Evolutionary conservation across 2,888 invertebrate genomes (phyloP).

Genomic region (Orgyia antiqua): DNA sequence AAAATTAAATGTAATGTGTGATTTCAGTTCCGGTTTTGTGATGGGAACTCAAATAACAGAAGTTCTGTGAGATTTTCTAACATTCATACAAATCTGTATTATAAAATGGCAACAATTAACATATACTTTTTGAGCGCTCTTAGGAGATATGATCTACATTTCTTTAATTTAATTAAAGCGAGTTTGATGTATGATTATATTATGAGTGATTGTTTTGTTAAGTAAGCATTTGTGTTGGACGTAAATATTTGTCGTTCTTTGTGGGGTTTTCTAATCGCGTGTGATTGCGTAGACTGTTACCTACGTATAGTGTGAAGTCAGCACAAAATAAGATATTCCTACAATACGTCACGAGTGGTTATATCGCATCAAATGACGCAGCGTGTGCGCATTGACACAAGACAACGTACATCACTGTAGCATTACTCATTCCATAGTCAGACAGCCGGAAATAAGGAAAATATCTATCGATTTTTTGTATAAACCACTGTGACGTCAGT

Average conservation of each 20-base stretch:
- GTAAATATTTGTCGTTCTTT: too few species aligned
- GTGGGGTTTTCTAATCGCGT: slow-evolving; percentile 11
- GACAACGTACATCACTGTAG: slow-evolving; percentile 18
- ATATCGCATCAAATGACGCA: slow-evolving; percentile 19
- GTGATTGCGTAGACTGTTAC: slow-evolving; percentile 2
- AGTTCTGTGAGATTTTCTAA: slow-evolving; percentile 43
- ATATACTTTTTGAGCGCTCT: slow-evolving; percentile 36
- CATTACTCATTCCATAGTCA: slow-evolving; percentile 19
- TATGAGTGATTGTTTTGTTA: slow-evolving; percentile 27
- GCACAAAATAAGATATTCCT: slow-evolving; percentile 7
- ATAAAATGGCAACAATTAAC: slow-evolving; percentile 41
- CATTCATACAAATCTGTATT: slow-evolving; percentile 40
- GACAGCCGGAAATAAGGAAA: slow-evolving; percentile 27
- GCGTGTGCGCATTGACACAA: slow-evolving; percentile 6
- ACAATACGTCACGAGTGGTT: slow-evolving; percentile 16
- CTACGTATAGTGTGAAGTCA: not conserved
- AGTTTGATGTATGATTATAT: slow-evolving; percentile 14
- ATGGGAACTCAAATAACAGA: slow-evolving; percentile 66
- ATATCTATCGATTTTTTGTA: slow-evolving; percentile 10
- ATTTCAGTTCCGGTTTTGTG: slow-evolving; percentile 71
- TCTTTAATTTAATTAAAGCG: slow-evolving; percentile 26
- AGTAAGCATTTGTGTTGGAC: slow-evolving; percentile 22
- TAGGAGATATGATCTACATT: slow-evolving; percentile 34
- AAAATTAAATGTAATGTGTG: slow-evolving; percentile 77
- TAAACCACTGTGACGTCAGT: slow-evolving; percentile 2